phyloP scores from a whole-genome alignment of 2,797 vertebrate species.

The Liparis tanakae region DNA sequence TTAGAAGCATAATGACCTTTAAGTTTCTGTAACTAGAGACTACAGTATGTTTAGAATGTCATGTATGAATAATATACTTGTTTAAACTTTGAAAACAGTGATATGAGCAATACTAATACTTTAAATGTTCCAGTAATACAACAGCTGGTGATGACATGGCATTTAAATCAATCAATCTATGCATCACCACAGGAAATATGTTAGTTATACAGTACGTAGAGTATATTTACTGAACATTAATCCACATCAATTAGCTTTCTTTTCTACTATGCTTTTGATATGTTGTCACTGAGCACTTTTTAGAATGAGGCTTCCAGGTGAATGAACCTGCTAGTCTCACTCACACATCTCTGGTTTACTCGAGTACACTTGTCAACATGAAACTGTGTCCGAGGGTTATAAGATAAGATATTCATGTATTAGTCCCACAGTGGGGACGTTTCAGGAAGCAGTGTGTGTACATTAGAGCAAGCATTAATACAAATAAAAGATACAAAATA shows the following conservation, averaged over 20 bases:
- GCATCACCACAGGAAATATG: slow-evolving; percentile 1
- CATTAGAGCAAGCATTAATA: too few relatives aligned
- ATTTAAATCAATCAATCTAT: background rate
- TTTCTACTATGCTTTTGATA: background rate
- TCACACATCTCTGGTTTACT: too few relatives aligned
- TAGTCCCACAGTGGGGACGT: too few relatives aligned
- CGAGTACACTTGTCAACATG: too few relatives aligned
- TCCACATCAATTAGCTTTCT: background rate
- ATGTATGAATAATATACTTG: background rate
- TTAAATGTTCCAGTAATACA: background rate
- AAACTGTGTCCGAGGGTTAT: too few relatives aligned
- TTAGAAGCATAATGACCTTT: slow-evolving; percentile 50
- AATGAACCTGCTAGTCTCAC: background rate
- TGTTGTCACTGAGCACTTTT: background rate
- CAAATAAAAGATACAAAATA: too few relatives aligned
- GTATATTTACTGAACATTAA: background rate
- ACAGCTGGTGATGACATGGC: background rate
- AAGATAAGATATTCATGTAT: too few relatives aligned
- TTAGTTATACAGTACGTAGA: background rate
- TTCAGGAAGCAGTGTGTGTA: too few relatives aligned
- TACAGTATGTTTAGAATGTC: slow-evolving; percentile 33
- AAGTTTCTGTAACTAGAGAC: slow-evolving; percentile 49
- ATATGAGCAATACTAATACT: background rate
- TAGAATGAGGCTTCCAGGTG: background rate
- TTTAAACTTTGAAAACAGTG: slow-evolving; percentile 16